Evolutionary conservation across 2,113 vertebrate species (phyloP).

Genomic region (Psittacula cyanocephala): DNA sequence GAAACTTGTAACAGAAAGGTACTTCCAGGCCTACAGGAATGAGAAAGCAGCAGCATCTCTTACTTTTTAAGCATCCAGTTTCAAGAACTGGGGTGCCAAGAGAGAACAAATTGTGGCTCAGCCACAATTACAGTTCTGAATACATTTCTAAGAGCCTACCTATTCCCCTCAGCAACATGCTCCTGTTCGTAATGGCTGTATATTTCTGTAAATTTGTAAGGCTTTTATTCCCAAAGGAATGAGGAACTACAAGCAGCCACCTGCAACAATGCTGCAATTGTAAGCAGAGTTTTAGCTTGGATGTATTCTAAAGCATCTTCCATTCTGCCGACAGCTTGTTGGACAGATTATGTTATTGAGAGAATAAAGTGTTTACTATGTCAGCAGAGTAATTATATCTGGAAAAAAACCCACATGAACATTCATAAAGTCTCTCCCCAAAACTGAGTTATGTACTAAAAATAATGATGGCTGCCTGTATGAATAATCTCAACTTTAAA

Average conservation of each 20-base stretch:
- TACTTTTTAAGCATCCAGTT: background rate
- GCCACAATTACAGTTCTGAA: background rate
- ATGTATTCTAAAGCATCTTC: background rate
- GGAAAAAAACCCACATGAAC: background rate
- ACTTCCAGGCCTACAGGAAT: background rate
- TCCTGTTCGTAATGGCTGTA: background rate
- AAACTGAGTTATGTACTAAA: background rate
- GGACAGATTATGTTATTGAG: background rate
- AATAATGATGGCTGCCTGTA: background rate
- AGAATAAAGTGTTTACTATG: constrained; percentile 6
- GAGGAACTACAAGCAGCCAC: background rate
- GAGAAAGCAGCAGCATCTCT: background rate
- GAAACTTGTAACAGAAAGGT: background rate
- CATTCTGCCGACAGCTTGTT: background rate
- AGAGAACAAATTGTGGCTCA: background rate
- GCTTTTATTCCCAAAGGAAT: background rate
- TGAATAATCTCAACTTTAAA: background rate
- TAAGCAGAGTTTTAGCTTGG: background rate
- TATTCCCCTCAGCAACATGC: background rate
- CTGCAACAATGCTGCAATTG: background rate
- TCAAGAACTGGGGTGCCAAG: background rate
- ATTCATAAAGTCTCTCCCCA: background rate
- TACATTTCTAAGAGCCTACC: background rate
- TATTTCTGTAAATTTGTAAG: background rate
- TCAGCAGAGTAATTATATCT: background rate